Evolutionary conservation across 2,797 vertebrate genomes (phyloP).

Genomic region (Lagothrix lagotricha): DNA sequence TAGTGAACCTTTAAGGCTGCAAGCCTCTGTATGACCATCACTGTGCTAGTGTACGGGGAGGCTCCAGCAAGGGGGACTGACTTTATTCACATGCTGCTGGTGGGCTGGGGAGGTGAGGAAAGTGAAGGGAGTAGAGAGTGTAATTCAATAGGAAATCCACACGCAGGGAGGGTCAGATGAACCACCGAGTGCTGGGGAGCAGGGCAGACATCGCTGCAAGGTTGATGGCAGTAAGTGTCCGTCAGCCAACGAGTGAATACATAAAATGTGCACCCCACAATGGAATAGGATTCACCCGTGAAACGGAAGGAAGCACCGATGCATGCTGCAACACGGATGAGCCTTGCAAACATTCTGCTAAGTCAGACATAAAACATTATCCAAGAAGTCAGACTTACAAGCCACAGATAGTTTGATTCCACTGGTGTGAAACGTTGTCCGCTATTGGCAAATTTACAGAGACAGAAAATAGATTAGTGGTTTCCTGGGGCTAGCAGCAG

Average conservation of each 20-base stretch:
- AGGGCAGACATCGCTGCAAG: not conserved
- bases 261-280: fast-evolving
- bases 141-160: not conserved
- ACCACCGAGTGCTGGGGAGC: fast-evolving
- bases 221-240: not conserved
- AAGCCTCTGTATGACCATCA: not conserved
- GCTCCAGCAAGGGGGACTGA: not conserved
- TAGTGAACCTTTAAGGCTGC: not conserved
- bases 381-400: not conserved
- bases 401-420: not conserved
- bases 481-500: too few species aligned
- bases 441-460: not conserved
- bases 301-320: fast-evolving
- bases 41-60: fast-evolving
- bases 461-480: not conserved
- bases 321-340: fast-evolving
- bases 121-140: not conserved
- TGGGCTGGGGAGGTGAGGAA: too few species aligned
- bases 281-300: fast-evolving
- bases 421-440: not conserved
- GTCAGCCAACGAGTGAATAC: fast-evolving
- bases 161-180: not conserved
- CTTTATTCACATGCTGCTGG: not conserved
- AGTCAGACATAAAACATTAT: too few species aligned
- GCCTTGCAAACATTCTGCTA: fast-evolving